Evolutionary conservation across 30 jellyfish, hydroid and myxozoan species (phyloP).

Genomic region (Chrysaora quinquecirrha): DNA sequence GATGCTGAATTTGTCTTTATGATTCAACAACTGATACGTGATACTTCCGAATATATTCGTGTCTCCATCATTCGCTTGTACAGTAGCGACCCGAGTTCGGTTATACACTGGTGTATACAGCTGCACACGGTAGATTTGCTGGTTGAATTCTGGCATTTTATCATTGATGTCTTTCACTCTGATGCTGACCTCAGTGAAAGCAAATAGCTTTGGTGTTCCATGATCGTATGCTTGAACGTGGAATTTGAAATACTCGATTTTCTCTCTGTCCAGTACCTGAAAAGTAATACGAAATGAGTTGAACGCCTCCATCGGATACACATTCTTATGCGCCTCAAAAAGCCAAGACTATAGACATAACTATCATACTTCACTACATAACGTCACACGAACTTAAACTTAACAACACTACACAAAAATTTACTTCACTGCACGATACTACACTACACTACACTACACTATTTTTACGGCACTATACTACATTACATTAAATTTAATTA

Average conservation of each 20-base stretch:
- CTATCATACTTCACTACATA: too few species aligned
- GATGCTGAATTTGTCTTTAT: conserved; percentile 48
- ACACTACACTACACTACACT: too few species aligned
- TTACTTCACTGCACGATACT: too few species aligned
- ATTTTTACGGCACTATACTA: too few species aligned
- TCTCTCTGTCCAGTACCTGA: conserved; percentile 92
- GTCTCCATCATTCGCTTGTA: conserved; percentile 87
- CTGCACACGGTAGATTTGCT: conserved; percentile 37
- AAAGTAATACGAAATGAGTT: too few species aligned
- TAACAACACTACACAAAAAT: too few species aligned
- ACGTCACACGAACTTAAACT: too few species aligned
- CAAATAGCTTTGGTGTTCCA: conserved; percentile 76
- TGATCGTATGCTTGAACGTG: conserved; percentile 76
- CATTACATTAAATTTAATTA: too few species aligned
- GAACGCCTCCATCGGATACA: too few species aligned
- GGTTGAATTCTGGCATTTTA: conserved; percentile 82
- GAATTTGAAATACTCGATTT: conserved; percentile 52
- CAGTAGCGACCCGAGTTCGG: conserved; percentile 67
- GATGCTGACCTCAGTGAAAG: conserved; percentile 67
- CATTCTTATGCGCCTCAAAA: too few species aligned
- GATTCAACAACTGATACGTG: conserved; percentile 43
- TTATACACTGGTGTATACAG: conserved; percentile 74
- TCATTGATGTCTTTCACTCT: conserved; percentile 79
- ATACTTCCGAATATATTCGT: conserved; percentile 67
- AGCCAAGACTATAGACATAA: too few species aligned